A percentile compares a stretch with the other conserved stretches of the same genome.
phyloP scores from a whole-genome alignment of 2,113 vertebrate species.

The Daphoenositta chrysoptera region DNA sequence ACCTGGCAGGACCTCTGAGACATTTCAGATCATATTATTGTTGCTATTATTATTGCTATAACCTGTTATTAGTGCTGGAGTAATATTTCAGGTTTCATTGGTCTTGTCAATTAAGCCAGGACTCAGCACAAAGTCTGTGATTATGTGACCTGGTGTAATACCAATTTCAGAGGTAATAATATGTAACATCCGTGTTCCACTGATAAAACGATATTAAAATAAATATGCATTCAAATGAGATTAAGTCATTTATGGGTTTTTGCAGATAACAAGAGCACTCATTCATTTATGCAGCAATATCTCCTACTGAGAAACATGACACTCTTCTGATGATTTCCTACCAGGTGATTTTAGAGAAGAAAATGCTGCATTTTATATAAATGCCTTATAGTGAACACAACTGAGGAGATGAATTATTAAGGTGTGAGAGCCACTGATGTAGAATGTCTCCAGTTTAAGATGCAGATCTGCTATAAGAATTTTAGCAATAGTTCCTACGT shows the following conservation, averaged over 20 bases:
- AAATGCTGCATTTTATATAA: neutral
- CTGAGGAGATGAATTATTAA: neutral
- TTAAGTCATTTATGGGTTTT: neutral
- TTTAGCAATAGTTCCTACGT: neutral
- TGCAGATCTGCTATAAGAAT: neutral
- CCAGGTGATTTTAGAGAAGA: neutral
- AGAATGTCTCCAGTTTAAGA: neutral
- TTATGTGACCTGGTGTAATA: neutral
- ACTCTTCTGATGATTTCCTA: neutral
- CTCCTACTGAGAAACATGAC: neutral
- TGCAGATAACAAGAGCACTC: neutral
- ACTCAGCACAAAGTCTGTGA: neutral
- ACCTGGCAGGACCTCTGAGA: neutral
- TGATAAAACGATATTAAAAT: neutral
- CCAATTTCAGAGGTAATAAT: neutral
- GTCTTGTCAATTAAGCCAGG: neutral
- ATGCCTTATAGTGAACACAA: neutral
- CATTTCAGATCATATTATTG: neutral
- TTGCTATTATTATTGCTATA: neutral
- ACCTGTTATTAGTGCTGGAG: neutral
- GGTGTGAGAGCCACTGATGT: neutral
- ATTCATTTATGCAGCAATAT: neutral
- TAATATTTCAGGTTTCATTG: neutral
- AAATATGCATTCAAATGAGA: neutral
- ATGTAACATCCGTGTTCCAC: neutral